phyloP scores from a whole-genome alignment of 2,888 invertebrate genomes.

The Atherix ibis region DNA sequence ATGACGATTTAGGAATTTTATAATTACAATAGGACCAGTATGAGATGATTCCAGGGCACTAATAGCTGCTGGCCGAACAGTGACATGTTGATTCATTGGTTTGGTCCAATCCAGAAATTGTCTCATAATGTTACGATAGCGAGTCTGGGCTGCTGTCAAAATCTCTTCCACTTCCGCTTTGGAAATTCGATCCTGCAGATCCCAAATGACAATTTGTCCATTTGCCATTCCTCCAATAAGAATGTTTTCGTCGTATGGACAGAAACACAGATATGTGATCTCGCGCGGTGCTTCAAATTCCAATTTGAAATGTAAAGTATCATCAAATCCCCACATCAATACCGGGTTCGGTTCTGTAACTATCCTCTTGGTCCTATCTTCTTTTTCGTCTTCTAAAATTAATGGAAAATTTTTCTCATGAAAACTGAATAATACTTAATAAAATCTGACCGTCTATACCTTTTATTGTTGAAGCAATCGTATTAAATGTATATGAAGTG shows the following conservation, averaged over 20 bases:
- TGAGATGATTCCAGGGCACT: slow-evolving; percentile 48
- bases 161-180: slow-evolving; percentile 45
- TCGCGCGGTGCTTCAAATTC: slow-evolving; percentile 51
- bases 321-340: slow-evolving; percentile 58
- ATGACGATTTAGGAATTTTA: slow-evolving; percentile 52
- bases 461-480: slow-evolving; percentile 26
- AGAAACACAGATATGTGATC: slow-evolving; percentile 47
- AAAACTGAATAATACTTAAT: too few species aligned
- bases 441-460: too few species aligned
- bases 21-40: slow-evolving; percentile 42
- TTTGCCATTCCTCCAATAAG: slow-evolving; percentile 55
- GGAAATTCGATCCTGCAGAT: slow-evolving; percentile 44
- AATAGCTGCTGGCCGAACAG: slow-evolving; percentile 42
- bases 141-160: slow-evolving; percentile 44
- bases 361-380: slow-evolving; percentile 38
- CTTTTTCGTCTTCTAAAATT: slow-evolving; percentile 15
- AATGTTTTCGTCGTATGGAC: slow-evolving; percentile 51
- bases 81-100: slow-evolving; percentile 38
- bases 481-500: slow-evolving; percentile 46
- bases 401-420: slow-evolving; percentile 3
- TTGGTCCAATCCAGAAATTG: slow-evolving; percentile 55
- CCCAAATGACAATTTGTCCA: slow-evolving; percentile 58
- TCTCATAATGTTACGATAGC: slow-evolving; percentile 43
- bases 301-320: slow-evolving; percentile 51
- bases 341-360: slow-evolving; percentile 48